Conservation (phyloP, 2,113 vertebrate species). For the Cyprinodon tularosa region DNA sequence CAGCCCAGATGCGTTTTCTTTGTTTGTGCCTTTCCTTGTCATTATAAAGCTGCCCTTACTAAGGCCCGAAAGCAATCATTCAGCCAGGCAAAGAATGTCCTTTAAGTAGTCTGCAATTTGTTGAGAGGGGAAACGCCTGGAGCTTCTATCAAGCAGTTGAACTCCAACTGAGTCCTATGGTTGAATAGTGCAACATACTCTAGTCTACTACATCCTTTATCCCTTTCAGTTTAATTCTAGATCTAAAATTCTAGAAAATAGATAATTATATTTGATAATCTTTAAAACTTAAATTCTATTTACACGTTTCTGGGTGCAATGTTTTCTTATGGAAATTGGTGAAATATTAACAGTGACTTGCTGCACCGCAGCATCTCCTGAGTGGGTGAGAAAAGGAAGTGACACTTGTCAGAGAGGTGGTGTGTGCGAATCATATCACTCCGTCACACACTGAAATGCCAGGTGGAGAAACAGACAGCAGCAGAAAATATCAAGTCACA, state of each 20-base stretch:
- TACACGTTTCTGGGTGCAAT: constrained; percentile 22
- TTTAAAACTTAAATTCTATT: constrained; percentile 3
- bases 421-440: constrained; percentile 67
- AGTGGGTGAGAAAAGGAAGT: constrained; percentile 73
- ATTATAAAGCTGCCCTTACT: constrained; percentile 40
- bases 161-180: constrained; percentile 8
- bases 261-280: constrained; percentile 4
- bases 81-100: constrained; percentile 45
- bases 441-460: constrained; percentile 58
- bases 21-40: constrained; percentile 48
- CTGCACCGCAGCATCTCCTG: constrained; percentile 51
- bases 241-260: not conserved
- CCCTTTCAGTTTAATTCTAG: constrained; percentile 3
- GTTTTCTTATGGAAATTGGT: constrained; percentile 40
- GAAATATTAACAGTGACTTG: constrained; percentile 49
- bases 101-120: constrained; percentile 49
- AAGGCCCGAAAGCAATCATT: constrained; percentile 52
- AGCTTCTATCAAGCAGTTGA: constrained; percentile 31
- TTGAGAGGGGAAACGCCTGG: constrained; percentile 35
- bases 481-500: constrained; percentile 40
- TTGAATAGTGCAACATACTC: constrained; percentile 3
- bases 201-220: not conserved
- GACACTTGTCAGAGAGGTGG: constrained; percentile 65
- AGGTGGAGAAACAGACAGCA: constrained; percentile 59
- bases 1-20: constrained; percentile 56